phyloP scores from a whole-genome alignment of 2,797 vertebrate species.

The Amphiprion clarkii region DNA sequence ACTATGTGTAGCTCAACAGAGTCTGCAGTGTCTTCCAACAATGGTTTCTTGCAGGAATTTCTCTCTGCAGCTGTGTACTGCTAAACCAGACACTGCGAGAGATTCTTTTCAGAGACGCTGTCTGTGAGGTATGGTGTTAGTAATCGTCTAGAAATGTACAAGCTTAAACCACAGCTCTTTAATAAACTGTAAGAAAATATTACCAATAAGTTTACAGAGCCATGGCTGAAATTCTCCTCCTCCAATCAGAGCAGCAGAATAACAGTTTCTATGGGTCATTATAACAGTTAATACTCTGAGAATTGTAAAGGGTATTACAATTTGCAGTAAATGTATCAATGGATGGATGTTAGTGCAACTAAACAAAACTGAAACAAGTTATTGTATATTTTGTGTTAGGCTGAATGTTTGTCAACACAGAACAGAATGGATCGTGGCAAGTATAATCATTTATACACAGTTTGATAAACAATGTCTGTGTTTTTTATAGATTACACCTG shows the following conservation, averaged over 20 bases:
- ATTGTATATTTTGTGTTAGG: background rate
- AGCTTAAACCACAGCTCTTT: conserved; percentile 42
- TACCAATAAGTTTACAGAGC: conserved; percentile 35
- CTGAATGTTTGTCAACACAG: background rate
- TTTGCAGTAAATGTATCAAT: background rate
- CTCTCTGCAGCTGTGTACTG: conserved; percentile 70
- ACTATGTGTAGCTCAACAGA: conserved; percentile 69
- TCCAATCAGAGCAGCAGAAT: conserved; percentile 9
- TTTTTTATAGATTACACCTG: background rate
- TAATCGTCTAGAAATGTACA: conserved; percentile 74
- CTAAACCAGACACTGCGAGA: conserved; percentile 69
- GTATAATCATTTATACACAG: background rate
- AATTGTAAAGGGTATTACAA: background rate
- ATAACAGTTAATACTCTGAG: background rate
- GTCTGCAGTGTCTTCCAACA: conserved; percentile 78
- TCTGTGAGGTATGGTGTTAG: conserved; percentile 63
- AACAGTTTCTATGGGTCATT: conserved; percentile 14
- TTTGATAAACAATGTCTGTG: no score
- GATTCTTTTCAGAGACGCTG: conserved; percentile 64
- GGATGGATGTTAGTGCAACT: conserved; percentile 2
- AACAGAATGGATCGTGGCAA: background rate
- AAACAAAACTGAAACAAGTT: conserved; percentile 15
- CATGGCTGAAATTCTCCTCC: conserved; percentile 20
- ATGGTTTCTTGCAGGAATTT: conserved; percentile 75
- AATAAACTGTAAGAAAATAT: conserved; percentile 44